Conservation (phyloP, 2,797 vertebrate species). For the Sebastes minor region DNA sequence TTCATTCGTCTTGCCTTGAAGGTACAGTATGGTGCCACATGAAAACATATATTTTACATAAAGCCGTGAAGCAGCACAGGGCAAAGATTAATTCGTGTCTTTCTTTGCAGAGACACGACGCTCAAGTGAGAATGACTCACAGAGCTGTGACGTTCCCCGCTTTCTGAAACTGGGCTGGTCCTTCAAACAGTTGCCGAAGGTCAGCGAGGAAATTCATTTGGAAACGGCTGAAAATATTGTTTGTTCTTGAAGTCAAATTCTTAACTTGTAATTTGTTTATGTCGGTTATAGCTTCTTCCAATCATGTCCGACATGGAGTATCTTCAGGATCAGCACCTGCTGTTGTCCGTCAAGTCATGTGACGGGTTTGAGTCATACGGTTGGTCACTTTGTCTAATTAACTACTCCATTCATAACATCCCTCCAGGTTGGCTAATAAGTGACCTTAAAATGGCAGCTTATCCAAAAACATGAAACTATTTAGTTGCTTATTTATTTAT, state of each 20-base stretch:
- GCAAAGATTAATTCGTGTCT: not conserved
- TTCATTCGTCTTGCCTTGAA: constrained; percentile 84
- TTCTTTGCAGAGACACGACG: constrained; percentile 79
- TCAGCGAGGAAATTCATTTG: constrained; percentile 29
- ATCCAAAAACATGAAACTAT: not conserved
- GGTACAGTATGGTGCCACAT: constrained; percentile 59
- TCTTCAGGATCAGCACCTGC: constrained; percentile 85
- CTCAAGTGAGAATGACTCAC: constrained; percentile 85
- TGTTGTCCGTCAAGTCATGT: constrained; percentile 86
- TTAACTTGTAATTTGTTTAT: constrained; percentile 11
- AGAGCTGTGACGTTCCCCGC: constrained; percentile 83
- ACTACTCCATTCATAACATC: not conserved
- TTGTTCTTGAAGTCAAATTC: not conserved
- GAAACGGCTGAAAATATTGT: not conserved
- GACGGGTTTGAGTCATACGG: constrained; percentile 89
- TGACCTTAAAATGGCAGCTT: not conserved
- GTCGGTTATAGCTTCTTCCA: constrained; percentile 79
- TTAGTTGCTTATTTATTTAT: not conserved
- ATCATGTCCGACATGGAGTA: constrained; percentile 81
- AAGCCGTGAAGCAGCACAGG: not conserved
- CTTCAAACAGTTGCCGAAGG: constrained; percentile 86
- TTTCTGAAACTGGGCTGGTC: constrained; percentile 88
- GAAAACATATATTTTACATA: not conserved
- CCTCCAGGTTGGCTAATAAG: not conserved
- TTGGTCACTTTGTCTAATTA: constrained; percentile 51